Conservation (phyloP, 2,888 invertebrate genomes). For the Chydorus sphaericus region DNA sequence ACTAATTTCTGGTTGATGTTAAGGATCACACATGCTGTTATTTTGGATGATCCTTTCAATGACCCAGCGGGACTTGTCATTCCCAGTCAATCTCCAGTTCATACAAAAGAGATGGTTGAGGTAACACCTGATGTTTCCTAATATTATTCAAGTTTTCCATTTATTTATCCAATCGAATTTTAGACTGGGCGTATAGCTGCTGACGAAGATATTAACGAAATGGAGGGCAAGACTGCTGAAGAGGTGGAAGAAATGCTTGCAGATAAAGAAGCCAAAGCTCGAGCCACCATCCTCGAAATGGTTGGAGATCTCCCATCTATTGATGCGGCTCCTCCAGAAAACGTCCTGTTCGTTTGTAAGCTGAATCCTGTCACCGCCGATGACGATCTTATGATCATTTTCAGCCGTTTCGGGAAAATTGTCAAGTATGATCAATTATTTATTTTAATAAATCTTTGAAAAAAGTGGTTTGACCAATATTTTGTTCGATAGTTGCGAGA, state of each 20-base stretch:
- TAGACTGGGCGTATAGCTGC: slow-evolving; percentile 76
- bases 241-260: slow-evolving; percentile 77
- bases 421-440: slow-evolving; percentile 36
- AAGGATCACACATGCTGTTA: slow-evolving; percentile 87
- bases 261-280: slow-evolving; percentile 84
- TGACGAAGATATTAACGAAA: slow-evolving; percentile 85
- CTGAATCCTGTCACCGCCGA: slow-evolving; percentile 95
- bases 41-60: slow-evolving; percentile 90
- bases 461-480: too few relatives aligned
- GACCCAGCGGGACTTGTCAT: slow-evolving; percentile 63
- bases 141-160: neutral
- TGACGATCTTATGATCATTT: slow-evolving; percentile 94
- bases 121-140: slow-evolving; percentile 25
- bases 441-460: neutral
- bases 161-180: neutral
- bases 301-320: slow-evolving; percentile 95
- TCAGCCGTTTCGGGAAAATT: slow-evolving; percentile 88
- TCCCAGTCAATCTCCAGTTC: slow-evolving; percentile 79
- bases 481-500: slow-evolving; percentile 57
- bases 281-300: slow-evolving; percentile 95
- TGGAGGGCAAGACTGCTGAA: slow-evolving; percentile 62
- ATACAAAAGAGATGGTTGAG: slow-evolving; percentile 57
- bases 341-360: slow-evolving; percentile 97
- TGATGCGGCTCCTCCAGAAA: slow-evolving; percentile 95
- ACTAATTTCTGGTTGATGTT: slow-evolving; percentile 17